A percentile compares a stretch with the other conserved stretches of the same genome.
Conservation (phyloP, 2,888 invertebrate genomes). For the Plemyria rubiginata region DNA sequence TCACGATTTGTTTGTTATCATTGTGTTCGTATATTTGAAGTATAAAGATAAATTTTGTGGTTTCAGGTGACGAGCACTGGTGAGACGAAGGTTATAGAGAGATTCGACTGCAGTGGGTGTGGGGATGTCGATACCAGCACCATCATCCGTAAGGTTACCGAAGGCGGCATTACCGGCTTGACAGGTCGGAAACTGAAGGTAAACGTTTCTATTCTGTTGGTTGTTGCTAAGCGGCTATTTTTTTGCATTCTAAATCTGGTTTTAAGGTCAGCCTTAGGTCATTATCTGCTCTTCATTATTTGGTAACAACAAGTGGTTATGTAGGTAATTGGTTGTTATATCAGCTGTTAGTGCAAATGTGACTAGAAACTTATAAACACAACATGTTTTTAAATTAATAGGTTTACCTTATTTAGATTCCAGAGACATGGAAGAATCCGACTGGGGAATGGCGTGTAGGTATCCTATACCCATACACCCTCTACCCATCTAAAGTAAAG, state of each 20-base stretch:
- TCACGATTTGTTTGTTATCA: conserved; percentile 72
- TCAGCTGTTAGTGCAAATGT: no score
- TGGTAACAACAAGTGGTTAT: conserved; percentile 15
- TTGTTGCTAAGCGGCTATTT: conserved; percentile 21
- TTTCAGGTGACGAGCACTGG: conserved; percentile 93
- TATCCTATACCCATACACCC: conserved; percentile 91
- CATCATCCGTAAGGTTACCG: conserved; percentile 76
- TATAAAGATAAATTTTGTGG: conserved; percentile 38
- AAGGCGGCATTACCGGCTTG: conserved; percentile 92
- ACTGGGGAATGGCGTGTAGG: conserved; percentile 94
- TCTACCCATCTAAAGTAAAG: conserved; percentile 93
- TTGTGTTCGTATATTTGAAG: conserved; percentile 48
- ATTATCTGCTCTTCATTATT: conserved; percentile 3
- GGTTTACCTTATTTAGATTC: conserved; percentile 86
- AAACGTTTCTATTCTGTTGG: conserved; percentile 40
- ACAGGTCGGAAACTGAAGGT: conserved; percentile 96
- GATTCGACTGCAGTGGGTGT: conserved; percentile 97
- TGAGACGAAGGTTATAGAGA: conserved; percentile 95
- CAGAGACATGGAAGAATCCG: conserved; percentile 92
- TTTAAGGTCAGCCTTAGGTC: conserved; percentile 31
- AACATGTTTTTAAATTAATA: no score
- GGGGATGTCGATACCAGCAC: conserved; percentile 97
- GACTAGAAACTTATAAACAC: no score
- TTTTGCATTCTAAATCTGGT: conserved; percentile 16
- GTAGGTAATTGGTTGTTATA: no score